Evolutionary conservation across 2,113 vertebrate genomes (phyloP), one percentile per base, ranked within the genome.

Genomic region (Hymenochirus boettgeri): DNA sequence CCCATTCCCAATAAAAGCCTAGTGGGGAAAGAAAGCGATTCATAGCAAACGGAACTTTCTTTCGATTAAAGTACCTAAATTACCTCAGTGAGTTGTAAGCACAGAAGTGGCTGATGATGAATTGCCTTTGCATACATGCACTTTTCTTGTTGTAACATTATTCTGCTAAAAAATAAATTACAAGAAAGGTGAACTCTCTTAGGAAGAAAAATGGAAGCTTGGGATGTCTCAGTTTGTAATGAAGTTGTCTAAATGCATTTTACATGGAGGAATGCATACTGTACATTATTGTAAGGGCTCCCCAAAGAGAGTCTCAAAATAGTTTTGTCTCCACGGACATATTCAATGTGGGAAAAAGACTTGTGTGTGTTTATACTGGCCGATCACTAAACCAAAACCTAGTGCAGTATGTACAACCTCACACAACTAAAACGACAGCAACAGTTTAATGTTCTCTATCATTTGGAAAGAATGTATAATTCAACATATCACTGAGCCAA

Each of bases 71-170:
- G 76, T 77, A 81, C 81, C 85, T 89, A 90, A 90, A 89, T 88
- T 88, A 88, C 88, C 85, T 90, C 70, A 67, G 88, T 89, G 88
- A 84, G 82, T 90, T 88, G 83, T 83, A 79, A 83, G 85, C 87
- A 82, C 88, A 88, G 84, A 84, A 88, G 86, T 81, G 78, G 80
- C 82, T 88, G 88, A 90, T 90, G 80, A 88, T 90, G 78, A 88
- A 90, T 90, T 86, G 83, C 85, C 84, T 88, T 88, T 90, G 85
- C 86, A 86, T 89, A 90, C 87, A 85, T 80, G 80, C 74, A 79
- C 84, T 81, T 87, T 87, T 75, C 75, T 84, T 82, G 73, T 85
- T 84, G 72, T 79, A 81, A 83, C 74, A 78, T 86, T 82, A 87
- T 89, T 86, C 82, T 84, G 71, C 55, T 75, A 73, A 72, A 77